Evolutionary conservation across 2,113 vertebrate genomes (phyloP).

Genomic region (Narcine bancroftii): DNA sequence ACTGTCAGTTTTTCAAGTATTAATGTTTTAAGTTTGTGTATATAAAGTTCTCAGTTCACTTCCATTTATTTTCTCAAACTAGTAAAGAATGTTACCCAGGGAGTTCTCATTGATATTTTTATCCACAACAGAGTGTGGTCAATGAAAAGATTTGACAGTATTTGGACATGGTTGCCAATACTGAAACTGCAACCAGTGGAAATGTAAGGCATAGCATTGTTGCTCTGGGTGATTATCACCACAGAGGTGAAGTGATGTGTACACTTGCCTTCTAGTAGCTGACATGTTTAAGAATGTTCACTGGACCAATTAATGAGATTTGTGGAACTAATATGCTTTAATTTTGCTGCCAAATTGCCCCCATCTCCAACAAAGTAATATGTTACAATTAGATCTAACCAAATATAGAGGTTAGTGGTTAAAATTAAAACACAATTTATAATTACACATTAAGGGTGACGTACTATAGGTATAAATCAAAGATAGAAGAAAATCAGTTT

Average conservation of each 20-base stretch:
- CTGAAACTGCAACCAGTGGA: background rate
- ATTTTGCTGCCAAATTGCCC: conserved; percentile 17
- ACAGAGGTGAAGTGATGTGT: background rate
- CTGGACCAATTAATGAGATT: background rate
- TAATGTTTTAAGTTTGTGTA: background rate
- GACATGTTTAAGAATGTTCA: conserved; percentile 4
- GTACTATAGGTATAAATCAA: background rate
- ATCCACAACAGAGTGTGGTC: background rate
- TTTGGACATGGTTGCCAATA: background rate
- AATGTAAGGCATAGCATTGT: background rate
- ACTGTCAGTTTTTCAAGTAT: too few species aligned
- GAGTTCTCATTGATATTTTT: background rate
- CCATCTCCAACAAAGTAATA: background rate
- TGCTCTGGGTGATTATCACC: background rate
- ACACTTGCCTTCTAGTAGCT: background rate
- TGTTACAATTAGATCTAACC: background rate
- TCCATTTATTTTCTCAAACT: background rate
- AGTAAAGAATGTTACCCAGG: background rate
- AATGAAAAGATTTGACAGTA: background rate
- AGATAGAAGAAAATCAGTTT: too few species aligned
- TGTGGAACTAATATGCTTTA: background rate
- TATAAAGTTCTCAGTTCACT: too few species aligned
- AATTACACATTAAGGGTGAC: background rate
- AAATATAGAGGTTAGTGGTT: background rate
- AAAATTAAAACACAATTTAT: background rate